Base-by-base conservation (phyloP, 2,888 invertebrate genomes). In the Drosophila maculinotata region DNA sequence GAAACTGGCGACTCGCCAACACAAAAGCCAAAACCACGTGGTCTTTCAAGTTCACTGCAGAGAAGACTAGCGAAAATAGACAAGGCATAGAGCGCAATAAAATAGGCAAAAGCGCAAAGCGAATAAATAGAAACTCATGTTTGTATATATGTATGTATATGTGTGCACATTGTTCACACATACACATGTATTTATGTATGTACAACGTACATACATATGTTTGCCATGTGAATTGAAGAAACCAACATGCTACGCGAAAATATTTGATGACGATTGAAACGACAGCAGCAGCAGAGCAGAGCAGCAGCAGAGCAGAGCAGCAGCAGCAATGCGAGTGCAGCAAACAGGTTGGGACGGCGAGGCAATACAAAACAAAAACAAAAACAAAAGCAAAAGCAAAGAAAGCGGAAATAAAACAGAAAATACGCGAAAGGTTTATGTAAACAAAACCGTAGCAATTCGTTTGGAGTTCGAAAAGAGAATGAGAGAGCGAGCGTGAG, bases 231-330 rank as follows among this genome's bases (percentile, higher is more conserved):
- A 75, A 68, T 62, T 86, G 71, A 83, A 71, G 68, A 78, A 83
- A 83, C 78, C 87, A 87, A 87, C 83, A 83, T 83, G 83, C 73
- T 84, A 76, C 51, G 69, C 72, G 63, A 84, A 78, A 87, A 76
- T 69, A 87, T 71, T 73, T 49, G 38, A 54, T 15, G 25, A 25
- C 12, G 31, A 15, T 25, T 17, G 9, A 17, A 26, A n/a, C 9
- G 35, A 31, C 5, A 4, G 12, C 5, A 3, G 15, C 1, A 9
- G 4, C 6, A 9, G 8, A 3, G 12, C 10, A 12, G 31, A 36
- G 10, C 3, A 4, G 14, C 2, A 14, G 3, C 5, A 8, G 8
- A 3, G 12, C 10, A 12, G 31, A 36, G n/a, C 44, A 30, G 30
- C 49, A 36, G 14, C 54, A 38, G 56, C 44, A 52, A 66, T 7